Evolutionary conservation across 2,797 vertebrate species (phyloP).

Genomic region (Sebastes hopkinsi): DNA sequence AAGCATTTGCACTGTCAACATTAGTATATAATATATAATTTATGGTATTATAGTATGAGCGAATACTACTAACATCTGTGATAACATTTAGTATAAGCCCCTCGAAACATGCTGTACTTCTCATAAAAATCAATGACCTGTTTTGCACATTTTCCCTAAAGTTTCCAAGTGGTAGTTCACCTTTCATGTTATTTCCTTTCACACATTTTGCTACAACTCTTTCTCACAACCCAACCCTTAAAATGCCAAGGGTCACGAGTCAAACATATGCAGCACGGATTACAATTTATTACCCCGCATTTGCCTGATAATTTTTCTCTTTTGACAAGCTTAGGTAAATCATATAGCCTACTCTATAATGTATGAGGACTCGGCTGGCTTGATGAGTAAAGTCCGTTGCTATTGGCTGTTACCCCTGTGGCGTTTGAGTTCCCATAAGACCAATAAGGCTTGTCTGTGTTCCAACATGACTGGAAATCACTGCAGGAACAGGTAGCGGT

Average conservation of each 20-base stretch:
- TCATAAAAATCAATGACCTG: conserved; percentile 31
- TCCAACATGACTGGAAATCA: conserved; percentile 65
- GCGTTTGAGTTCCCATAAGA: conserved; percentile 85
- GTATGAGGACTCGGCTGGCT: conserved; percentile 84
- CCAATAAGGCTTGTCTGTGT: conserved; percentile 79
- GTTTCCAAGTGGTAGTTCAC: conserved; percentile 58
- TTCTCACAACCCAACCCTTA: conserved; percentile 83
- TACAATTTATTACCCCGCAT: conserved; percentile 94
- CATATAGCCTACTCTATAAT: conserved; percentile 89
- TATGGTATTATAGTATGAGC: not conserved
- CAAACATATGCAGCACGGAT: conserved; percentile 92
- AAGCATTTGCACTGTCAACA: not conserved
- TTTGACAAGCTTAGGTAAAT: conserved; percentile 96
- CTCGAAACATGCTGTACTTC: not conserved
- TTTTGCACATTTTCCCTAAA: conserved; percentile 35
- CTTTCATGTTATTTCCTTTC: conserved; percentile 51
- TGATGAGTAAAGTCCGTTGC: conserved; percentile 81
- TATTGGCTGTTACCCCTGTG: conserved; percentile 83
- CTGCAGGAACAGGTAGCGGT: conserved; percentile 74
- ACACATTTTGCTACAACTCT: conserved; percentile 78
- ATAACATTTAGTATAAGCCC: not conserved
- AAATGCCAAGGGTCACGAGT: conserved; percentile 95
- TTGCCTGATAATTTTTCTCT: conserved; percentile 94
- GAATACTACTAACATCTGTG: not conserved
- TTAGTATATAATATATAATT: not conserved